Conservation (phyloP, 2,888 invertebrate species). For the Napeogenes sylphis region DNA sequence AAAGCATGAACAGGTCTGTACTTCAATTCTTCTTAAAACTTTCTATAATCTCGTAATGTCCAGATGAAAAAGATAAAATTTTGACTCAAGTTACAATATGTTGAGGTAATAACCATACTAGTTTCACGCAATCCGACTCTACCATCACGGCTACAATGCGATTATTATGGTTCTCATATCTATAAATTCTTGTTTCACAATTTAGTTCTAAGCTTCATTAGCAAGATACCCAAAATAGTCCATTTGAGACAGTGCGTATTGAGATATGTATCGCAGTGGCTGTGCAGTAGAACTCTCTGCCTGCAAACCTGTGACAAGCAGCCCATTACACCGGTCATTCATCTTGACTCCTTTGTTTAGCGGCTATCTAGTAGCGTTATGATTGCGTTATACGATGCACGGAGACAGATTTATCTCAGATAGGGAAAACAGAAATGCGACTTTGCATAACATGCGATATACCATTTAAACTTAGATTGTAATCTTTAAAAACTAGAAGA, state of each 20-base stretch:
- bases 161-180: constrained; percentile 63
- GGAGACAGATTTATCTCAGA: constrained; percentile 70
- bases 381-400: constrained; percentile 58
- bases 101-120: constrained; percentile 13
- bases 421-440: constrained; percentile 74
- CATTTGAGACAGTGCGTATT: constrained; percentile 67
- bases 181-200: constrained; percentile 65
- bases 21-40: not conserved
- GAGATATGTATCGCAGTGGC: constrained; percentile 71
- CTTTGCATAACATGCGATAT: constrained; percentile 65
- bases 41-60: not conserved
- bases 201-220: constrained; percentile 68
- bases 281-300: constrained; percentile 51
- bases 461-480: constrained; percentile 36
- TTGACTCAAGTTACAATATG: not conserved
- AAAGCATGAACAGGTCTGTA: constrained; percentile 93
- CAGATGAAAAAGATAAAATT: not conserved
- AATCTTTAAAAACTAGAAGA: constrained; percentile 28
- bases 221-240: constrained; percentile 74
- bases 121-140: constrained; percentile 46
- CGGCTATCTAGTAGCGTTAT: constrained; percentile 68
- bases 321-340: constrained; percentile 68
- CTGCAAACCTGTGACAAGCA: constrained; percentile 66
- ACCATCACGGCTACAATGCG: constrained; percentile 52
- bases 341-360: constrained; percentile 73